phyloP scores from a whole-genome alignment of 1,140 invertebrate species.

The Procambarus clarkii region DNA sequence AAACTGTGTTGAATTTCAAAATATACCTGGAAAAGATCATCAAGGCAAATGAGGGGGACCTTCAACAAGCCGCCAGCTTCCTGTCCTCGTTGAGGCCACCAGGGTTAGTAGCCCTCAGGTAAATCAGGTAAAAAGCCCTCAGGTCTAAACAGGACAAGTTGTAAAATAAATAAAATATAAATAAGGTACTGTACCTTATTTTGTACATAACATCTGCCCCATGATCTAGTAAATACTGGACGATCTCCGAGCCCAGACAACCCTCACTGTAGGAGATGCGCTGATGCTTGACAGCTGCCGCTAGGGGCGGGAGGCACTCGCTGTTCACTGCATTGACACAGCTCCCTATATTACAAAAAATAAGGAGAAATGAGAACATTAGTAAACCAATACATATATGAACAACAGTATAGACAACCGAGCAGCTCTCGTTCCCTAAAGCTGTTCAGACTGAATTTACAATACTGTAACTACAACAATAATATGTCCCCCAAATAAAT shows the following conservation, averaged over 20 bases:
- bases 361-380: not conserved
- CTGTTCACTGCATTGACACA: constrained; percentile 20
- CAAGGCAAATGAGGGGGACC: no score
- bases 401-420: not conserved
- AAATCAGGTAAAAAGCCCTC: no score
- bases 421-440: no score
- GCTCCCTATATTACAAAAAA: constrained; percentile 26
- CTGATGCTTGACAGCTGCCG: constrained; percentile 43
- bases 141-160: no score
- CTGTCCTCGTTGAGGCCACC: no score
- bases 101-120: no score
- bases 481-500: no score
- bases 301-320: constrained; percentile 33
- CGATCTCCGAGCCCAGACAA: constrained; percentile 9
- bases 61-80: no score
- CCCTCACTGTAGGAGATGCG: constrained; percentile 17
- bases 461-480: no score
- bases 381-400: not conserved
- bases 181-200: constrained; percentile 41
- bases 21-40: no score
- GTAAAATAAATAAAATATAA: not conserved
- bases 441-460: no score
- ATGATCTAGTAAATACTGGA: constrained; percentile 23
- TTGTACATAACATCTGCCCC: constrained; percentile 49
- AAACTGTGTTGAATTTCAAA: no score